Evolutionary conservation across 2,113 vertebrate genomes (phyloP).

Genomic region (Lophura nycthemera): DNA sequence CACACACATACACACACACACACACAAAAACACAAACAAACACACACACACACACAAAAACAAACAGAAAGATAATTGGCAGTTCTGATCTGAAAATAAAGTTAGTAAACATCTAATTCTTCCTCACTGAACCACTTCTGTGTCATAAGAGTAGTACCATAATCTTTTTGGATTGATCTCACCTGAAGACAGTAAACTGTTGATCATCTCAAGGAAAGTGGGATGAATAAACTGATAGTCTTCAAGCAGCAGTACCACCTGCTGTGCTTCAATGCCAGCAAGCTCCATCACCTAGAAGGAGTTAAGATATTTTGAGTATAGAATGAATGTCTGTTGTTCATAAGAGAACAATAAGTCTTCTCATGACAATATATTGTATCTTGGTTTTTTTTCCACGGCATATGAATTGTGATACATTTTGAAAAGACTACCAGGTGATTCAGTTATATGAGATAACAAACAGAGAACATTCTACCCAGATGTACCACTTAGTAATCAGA

Average conservation of each 20-base stretch:
- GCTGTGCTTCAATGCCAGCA: constrained; percentile 91
- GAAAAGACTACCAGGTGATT: not conserved
- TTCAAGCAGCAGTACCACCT: constrained; percentile 91
- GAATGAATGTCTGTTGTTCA: not conserved
- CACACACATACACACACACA: too few species aligned
- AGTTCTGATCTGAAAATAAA: not conserved
- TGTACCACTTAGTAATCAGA: not conserved
- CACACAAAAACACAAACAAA: too few species aligned
- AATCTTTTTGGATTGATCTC: constrained; percentile 63
- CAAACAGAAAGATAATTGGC: not conserved
- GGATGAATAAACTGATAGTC: constrained; percentile 94
- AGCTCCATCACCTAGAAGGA: constrained; percentile 89
- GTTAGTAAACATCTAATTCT: not conserved
- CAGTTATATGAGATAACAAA: not conserved
- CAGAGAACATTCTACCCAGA: not conserved
- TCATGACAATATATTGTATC: not conserved
- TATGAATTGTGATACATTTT: not conserved
- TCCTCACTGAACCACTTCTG: not conserved
- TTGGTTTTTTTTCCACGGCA: not conserved
- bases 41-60: too few species aligned
- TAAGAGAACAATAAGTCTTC: not conserved
- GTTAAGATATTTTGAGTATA: not conserved
- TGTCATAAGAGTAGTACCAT: not conserved
- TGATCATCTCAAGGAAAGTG: constrained; percentile 95
- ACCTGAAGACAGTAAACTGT: constrained; percentile 96